Conservation (phyloP, 2,888 invertebrate species). For the Euspilapteryx auroguttella region DNA sequence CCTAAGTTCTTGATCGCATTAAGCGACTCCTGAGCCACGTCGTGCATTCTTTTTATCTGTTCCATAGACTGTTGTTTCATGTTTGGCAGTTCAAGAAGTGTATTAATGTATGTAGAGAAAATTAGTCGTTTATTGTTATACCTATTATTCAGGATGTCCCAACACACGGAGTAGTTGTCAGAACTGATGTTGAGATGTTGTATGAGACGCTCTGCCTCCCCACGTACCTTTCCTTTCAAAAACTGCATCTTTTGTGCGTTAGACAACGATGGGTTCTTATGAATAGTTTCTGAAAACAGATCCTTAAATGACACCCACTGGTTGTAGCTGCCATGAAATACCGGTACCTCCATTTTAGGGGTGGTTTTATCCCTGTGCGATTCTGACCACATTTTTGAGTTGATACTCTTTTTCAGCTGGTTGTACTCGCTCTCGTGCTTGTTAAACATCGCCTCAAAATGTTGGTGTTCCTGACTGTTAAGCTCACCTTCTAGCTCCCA, state of each 20-base stretch:
- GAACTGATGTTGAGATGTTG: slow-evolving; percentile 9
- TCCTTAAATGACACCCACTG: slow-evolving; percentile 9
- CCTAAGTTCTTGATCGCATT: slow-evolving; percentile 11
- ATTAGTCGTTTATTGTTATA: slow-evolving; percentile 10
- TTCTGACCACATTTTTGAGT: slow-evolving; percentile 2
- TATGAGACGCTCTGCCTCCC: slow-evolving; percentile 8
- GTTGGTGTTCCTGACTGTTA: slow-evolving; percentile 4
- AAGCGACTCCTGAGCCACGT: slow-evolving; percentile 7
- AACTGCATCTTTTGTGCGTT: background rate
- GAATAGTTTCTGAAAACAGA: slow-evolving; percentile 9
- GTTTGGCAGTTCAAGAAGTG: slow-evolving; percentile 8
- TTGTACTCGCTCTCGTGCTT: slow-evolving; percentile 1
- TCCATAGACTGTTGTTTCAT: slow-evolving; percentile 7
- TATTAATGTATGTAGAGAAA: slow-evolving; percentile 8
- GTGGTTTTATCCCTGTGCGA: slow-evolving; percentile 4
- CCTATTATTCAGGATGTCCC: slow-evolving; percentile 11
- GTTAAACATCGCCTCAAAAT: slow-evolving; percentile 6
- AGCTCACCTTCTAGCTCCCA: slow-evolving; percentile 10
- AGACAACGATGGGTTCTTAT: slow-evolving; percentile 6
- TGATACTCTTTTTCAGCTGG: slow-evolving; percentile 3
- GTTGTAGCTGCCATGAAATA: slow-evolving; percentile 4
- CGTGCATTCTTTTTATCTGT: slow-evolving; percentile 9
- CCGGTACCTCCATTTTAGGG: slow-evolving; percentile 8
- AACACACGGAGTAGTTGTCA: slow-evolving; percentile 9
- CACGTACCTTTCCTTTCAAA: slow-evolving; percentile 8